phyloP scores from a whole-genome alignment of 2,113 vertebrate species.

The Pterocles orientalis region DNA sequence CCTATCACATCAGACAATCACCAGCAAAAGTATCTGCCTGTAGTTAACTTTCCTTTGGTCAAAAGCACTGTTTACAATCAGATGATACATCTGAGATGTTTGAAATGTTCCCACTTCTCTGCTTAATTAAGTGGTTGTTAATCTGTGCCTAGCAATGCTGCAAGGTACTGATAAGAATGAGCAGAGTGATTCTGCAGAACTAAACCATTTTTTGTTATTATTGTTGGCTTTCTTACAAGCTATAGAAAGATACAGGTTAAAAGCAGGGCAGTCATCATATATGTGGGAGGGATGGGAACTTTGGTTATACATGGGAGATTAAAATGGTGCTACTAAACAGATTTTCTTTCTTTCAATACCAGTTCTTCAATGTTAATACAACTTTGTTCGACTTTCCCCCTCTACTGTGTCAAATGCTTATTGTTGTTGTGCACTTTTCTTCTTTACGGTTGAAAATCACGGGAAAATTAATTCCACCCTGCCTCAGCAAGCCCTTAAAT shows the following conservation, averaged over 20 bases:
- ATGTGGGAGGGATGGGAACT: background rate
- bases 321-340: background rate
- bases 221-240: background rate
- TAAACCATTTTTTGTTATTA: background rate
- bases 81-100: background rate
- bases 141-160: background rate
- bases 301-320: background rate
- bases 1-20: background rate
- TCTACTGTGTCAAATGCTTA: background rate
- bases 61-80: background rate
- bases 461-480: background rate
- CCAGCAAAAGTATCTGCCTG: background rate
- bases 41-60: background rate
- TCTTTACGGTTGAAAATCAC: background rate
- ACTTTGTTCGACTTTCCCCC: background rate
- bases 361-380: background rate
- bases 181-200: slow-evolving; percentile 4
- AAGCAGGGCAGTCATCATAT: background rate
- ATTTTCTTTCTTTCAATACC: background rate
- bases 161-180: background rate
- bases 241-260: slow-evolving; percentile 5
- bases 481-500: background rate
- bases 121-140: background rate
- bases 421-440: background rate
- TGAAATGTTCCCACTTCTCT: background rate